Conservation (phyloP, 2,888 invertebrate species). For the Ganaspis brasiliensis region DNA sequence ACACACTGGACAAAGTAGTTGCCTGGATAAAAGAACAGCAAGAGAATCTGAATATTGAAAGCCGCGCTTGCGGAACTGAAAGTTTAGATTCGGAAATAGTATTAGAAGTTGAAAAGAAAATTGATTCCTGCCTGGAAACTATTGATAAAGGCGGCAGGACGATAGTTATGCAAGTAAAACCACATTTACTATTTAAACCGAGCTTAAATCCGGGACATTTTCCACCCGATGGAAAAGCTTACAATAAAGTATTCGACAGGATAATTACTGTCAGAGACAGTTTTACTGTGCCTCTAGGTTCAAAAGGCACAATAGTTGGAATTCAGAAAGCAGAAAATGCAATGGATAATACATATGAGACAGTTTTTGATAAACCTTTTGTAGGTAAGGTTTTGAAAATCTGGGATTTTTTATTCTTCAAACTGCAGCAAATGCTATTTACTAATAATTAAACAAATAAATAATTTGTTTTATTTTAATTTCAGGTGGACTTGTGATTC, state of each 20-base stretch:
- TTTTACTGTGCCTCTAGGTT: constrained; percentile 90
- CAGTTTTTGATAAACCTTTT: constrained; percentile 91
- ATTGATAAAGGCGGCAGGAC: constrained; percentile 79
- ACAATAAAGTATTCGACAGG: constrained; percentile 90
- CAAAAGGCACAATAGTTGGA: constrained; percentile 92
- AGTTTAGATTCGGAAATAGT: constrained; percentile 87
- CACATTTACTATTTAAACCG: constrained; percentile 87
- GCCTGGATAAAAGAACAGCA: constrained; percentile 89
- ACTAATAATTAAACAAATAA: too few species aligned
- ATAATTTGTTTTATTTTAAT: constrained; percentile 45
- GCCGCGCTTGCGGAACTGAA: constrained; percentile 87
- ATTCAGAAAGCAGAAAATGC: constrained; percentile 82
- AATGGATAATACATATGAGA: constrained; percentile 86
- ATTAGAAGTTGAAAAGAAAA: constrained; percentile 81
- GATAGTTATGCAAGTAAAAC: constrained; percentile 89
- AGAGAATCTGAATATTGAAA: constrained; percentile 81
- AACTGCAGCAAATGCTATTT: too few species aligned
- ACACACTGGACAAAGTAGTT: constrained; percentile 81
- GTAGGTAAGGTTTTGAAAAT: constrained; percentile 72
- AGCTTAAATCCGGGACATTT: constrained; percentile 82
- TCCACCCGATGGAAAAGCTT: constrained; percentile 86
- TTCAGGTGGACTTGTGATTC: constrained; percentile 83
- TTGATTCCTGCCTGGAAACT: constrained; percentile 75
- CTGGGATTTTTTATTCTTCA: background rate
- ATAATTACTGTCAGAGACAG: constrained; percentile 89